phyloP scores from a whole-genome alignment of 1,140 invertebrate species.

The Hyles vespertilio region DNA sequence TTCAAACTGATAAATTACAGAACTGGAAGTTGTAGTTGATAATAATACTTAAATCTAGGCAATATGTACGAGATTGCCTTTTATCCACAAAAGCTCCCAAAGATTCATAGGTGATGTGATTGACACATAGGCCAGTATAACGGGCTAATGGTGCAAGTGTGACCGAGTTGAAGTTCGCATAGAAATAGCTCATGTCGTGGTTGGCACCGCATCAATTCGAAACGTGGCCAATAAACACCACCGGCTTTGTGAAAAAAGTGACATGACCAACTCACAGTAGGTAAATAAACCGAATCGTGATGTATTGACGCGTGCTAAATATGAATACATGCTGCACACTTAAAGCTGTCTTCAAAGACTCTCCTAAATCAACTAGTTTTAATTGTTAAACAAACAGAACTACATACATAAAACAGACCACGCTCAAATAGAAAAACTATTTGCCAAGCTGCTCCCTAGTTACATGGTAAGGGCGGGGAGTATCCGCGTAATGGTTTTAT shows the following conservation, averaged over 20 bases:
- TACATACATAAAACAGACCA: slow-evolving; percentile 5
- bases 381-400: slow-evolving; percentile 29
- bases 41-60: too few species aligned
- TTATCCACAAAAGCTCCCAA: too few species aligned
- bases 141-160: slow-evolving; percentile 11
- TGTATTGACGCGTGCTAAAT: slow-evolving; percentile 27
- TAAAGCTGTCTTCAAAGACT: slow-evolving; percentile 38
- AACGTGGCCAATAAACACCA: slow-evolving; percentile 38
- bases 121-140: too few species aligned
- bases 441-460: neutral
- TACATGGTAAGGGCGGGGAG: neutral
- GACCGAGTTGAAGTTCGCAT: slow-evolving; percentile 35
- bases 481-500: too few species aligned
- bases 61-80: too few species aligned
- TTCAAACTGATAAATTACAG: too few species aligned
- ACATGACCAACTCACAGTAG: slow-evolving; percentile 29
- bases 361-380: slow-evolving; percentile 40
- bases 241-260: slow-evolving; percentile 47
- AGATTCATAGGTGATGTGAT: too few species aligned
- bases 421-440: slow-evolving; percentile 11
- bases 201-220: slow-evolving; percentile 54
- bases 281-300: slow-evolving; percentile 41
- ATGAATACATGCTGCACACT: slow-evolving; percentile 16
- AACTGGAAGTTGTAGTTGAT: too few species aligned
- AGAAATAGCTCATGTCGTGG: slow-evolving; percentile 54